These are phyloP conservation scores for Ornithorhynchus anatinus DNA, from an alignment of 2,113 vertebrate species.

Conservation along the genomic window DNA sequence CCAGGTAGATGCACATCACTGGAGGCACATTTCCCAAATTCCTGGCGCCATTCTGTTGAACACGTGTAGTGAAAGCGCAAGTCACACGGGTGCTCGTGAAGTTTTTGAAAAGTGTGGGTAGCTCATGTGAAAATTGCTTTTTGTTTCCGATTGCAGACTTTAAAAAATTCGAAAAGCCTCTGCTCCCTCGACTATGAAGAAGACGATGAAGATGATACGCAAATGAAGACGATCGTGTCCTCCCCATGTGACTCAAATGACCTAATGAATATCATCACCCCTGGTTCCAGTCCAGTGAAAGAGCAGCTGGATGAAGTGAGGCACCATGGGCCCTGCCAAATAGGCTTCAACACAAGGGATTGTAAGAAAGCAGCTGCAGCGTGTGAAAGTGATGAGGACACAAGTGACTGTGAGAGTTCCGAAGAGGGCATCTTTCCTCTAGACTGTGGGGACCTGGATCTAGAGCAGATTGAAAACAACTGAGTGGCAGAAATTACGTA, in stretches of 20 bases:
- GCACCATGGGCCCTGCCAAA: constrained; percentile 24
- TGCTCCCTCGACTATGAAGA: constrained; percentile 76
- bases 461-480: constrained; percentile 79
- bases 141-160: constrained; percentile 67
- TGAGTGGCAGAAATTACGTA: constrained; percentile 47
- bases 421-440: constrained; percentile 67
- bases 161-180: constrained; percentile 80
- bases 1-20: too few species aligned
- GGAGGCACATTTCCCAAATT: too few species aligned
- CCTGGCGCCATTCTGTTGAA: too few species aligned
- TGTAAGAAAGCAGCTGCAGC: constrained; percentile 37
- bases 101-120: too few species aligned
- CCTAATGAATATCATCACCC: constrained; percentile 60
- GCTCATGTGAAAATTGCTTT: too few species aligned
- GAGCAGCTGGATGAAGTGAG: constrained; percentile 52
- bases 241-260: constrained; percentile 71
- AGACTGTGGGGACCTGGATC: constrained; percentile 72
- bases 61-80: too few species aligned
- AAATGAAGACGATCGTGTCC: constrained; percentile 71
- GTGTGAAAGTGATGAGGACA: constrained; percentile 65
- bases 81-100: too few species aligned
- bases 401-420: constrained; percentile 69
- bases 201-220: constrained; percentile 63
- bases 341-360: constrained; percentile 50
- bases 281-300: constrained; percentile 63